These are phyloP conservation scores for Chaetura pelagica DNA, from an alignment of 2,113 vertebrate genomes.

Conservation along the genomic window DNA sequence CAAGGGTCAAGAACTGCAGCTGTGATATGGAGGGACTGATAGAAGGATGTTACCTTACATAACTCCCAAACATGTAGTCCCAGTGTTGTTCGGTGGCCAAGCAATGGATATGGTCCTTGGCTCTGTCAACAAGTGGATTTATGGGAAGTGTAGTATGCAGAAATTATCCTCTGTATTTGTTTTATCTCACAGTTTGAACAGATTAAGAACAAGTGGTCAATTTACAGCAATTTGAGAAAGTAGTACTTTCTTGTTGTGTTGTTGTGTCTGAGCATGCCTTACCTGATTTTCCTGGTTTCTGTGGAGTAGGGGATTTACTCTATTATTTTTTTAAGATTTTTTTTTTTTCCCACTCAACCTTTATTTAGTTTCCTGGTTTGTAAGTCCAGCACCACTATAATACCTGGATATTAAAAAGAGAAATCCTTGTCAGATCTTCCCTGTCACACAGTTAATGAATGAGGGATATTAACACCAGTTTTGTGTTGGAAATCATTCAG, in stretches of 20 bases:
- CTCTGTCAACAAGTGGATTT: slow-evolving; percentile 1
- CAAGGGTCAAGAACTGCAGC: neutral
- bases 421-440: neutral
- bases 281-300: neutral
- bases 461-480: neutral
- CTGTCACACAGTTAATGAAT: neutral
- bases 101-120: neutral
- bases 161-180: neutral
- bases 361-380: neutral
- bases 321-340: neutral
- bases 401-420: neutral
- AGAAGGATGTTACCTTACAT: neutral
- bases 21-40: neutral
- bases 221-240: slow-evolving; percentile 3
- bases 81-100: neutral
- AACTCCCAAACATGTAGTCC: neutral
- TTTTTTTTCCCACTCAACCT: neutral
- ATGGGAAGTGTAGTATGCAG: neutral
- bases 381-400: neutral
- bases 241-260: neutral
- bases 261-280: neutral
- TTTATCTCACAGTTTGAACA: slow-evolving; percentile 1
- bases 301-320: neutral
- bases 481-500: neutral
- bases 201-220: slow-evolving; percentile 35